Evolutionary conservation across 2,888 invertebrate species (phyloP).

Genomic region (Andrena trimmerana): DNA sequence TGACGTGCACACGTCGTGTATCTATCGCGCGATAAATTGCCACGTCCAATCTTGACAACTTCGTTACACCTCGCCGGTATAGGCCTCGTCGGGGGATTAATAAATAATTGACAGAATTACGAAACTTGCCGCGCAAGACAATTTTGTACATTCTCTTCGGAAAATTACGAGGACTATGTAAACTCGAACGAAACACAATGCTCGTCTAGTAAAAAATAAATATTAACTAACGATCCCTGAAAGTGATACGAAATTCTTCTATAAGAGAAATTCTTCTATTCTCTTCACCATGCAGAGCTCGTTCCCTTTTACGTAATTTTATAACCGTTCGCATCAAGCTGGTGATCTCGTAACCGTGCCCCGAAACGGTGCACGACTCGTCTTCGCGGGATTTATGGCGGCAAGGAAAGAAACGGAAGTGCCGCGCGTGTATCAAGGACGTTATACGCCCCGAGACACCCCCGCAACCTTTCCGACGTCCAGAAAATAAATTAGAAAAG

Average conservation of each 20-base stretch:
- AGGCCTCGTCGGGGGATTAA: constrained; percentile 2
- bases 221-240: no score
- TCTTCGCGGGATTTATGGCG: constrained; percentile 6
- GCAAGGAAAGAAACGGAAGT: constrained; percentile 3
- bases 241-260: not conserved
- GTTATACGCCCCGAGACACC: not conserved
- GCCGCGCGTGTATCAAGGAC: not conserved
- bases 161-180: no score
- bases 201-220: no score
- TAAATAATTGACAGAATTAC: constrained; percentile 17
- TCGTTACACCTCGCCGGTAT: constrained; percentile 8
- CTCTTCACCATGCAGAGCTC: not conserved
- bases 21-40: constrained; percentile 39
- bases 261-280: no score
- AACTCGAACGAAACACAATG: no score
- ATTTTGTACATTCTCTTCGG: no score
- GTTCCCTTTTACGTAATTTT: constrained; percentile 2
- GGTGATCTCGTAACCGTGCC: not conserved
- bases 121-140: not conserved
- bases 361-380: not conserved
- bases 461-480: not conserved
- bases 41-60: constrained; percentile 45
- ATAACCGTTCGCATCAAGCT: not conserved
- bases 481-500: constrained; percentile 32
- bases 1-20: constrained; percentile 22